These are phyloP conservation scores for Belonocnema kinseyi DNA, from an alignment of 1,140 invertebrate genomes.

Conservation along the genomic window DNA sequence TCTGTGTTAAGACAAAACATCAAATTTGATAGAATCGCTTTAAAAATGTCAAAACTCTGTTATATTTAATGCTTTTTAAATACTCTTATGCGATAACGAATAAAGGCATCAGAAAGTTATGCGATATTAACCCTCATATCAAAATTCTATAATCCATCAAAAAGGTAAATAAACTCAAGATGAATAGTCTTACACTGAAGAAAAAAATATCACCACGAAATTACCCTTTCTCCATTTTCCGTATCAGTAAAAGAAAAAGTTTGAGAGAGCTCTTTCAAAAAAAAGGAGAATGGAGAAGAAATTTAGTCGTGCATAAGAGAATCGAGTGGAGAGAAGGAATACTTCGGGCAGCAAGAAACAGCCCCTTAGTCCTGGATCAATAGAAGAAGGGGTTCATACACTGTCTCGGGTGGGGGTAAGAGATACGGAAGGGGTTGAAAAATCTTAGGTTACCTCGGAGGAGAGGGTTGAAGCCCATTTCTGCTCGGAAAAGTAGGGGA, in stretches of 20 bases:
- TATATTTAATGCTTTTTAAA: too few relatives aligned
- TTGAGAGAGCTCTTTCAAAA: not conserved
- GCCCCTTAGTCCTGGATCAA: constrained; percentile 70
- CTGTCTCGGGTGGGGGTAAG: constrained; percentile 49
- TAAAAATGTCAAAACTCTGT: too few relatives aligned
- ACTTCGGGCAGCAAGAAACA: constrained; percentile 67
- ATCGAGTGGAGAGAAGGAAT: constrained; percentile 49
- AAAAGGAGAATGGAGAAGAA: constrained; percentile 41
- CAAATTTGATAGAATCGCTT: too few relatives aligned
- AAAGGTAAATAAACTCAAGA: too few relatives aligned
- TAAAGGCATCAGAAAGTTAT: too few relatives aligned
- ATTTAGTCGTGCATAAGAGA: constrained; percentile 48
- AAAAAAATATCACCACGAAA: not conserved
- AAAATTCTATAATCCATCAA: too few relatives aligned
- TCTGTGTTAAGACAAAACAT: too few relatives aligned
- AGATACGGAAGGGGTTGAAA: constrained; percentile 66
- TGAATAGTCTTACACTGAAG: too few relatives aligned
- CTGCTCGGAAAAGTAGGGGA: constrained; percentile 61
- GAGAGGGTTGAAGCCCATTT: constrained; percentile 56
- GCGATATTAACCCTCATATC: too few relatives aligned
- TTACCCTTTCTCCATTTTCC: not conserved
- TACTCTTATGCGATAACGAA: too few relatives aligned
- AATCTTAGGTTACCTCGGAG: constrained; percentile 67
- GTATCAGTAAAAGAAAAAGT: constrained; percentile 34
- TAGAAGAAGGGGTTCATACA: constrained; percentile 65